Conservation (phyloP, 1,140 invertebrate genomes). For the Belonocnema kinseyi region DNA sequence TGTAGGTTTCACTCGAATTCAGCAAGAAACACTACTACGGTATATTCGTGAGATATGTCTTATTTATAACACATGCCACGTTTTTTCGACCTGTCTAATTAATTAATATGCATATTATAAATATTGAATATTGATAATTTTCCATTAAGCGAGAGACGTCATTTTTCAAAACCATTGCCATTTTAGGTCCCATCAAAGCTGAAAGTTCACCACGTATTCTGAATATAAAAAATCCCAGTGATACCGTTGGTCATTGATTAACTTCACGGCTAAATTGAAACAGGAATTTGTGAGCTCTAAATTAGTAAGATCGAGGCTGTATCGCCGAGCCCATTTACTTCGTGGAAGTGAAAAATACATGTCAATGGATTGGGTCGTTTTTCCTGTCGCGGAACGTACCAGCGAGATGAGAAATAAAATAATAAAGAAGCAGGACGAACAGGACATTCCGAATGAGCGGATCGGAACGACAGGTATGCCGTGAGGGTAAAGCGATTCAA, state of each 20-base stretch:
- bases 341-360: slow-evolving; percentile 21
- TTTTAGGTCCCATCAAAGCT: no score
- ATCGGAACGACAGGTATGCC: slow-evolving; percentile 23
- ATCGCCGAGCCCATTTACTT: slow-evolving; percentile 8
- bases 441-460: slow-evolving; percentile 25
- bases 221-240: slow-evolving; percentile 1
- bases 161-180: no score
- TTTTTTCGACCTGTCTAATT: no score
- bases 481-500: slow-evolving; percentile 4
- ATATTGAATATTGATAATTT: no score
- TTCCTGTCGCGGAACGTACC: background rate
- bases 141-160: no score
- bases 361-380: slow-evolving; percentile 14
- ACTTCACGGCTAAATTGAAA: slow-evolving; percentile 53
- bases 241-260: slow-evolving; percentile 46
- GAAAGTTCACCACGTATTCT: no score
- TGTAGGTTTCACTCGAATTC: no score
- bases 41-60: no score
- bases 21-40: no score
- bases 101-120: no score
- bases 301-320: slow-evolving; percentile 7
- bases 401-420: background rate
- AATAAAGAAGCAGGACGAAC: background rate
- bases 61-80: no score
- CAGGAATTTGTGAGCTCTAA: slow-evolving; percentile 54